Conservation (phyloP, 2,797 vertebrate species). For the Calcarius lapponicus region DNA sequence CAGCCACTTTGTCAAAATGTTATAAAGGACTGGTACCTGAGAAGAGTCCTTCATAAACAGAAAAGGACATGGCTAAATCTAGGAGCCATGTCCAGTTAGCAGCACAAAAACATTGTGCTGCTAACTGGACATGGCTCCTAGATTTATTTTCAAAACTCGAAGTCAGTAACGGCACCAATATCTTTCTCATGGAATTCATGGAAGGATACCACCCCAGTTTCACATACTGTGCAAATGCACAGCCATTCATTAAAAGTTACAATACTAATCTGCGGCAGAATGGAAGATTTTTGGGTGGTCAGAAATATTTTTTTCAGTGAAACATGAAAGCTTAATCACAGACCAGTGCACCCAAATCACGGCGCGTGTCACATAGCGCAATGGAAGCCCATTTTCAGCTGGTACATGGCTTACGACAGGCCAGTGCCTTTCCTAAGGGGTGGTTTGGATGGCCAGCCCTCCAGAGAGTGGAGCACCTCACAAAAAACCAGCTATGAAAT, state of each 20-base stretch:
- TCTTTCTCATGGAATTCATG: neutral
- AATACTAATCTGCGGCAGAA: neutral
- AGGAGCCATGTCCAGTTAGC: no score
- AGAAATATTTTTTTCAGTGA: neutral
- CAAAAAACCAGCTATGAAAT: neutral
- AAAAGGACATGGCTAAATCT: no score
- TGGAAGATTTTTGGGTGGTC: neutral
- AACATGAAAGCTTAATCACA: neutral
- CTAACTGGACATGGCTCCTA: neutral
- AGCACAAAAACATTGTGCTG: neutral
- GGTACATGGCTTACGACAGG: neutral
- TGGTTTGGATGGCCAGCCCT: neutral
- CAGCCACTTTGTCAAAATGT: neutral
- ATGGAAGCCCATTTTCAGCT: neutral
- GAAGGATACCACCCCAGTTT: neutral
- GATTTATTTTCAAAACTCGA: neutral
- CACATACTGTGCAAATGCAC: neutral
- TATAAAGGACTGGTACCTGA: neutral
- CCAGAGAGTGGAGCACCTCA: neutral
- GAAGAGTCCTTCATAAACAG: neutral
- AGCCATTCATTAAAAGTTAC: neutral
- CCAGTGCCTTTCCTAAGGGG: neutral
- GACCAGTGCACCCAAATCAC: neutral
- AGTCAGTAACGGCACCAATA: neutral
- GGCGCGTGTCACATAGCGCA: rapidly evolving